Percentiles rank a stretch among this genome's conserved stretches.
phyloP scores from a whole-genome alignment of 2,888 invertebrate genomes.

The Pterostichus niger region DNA sequence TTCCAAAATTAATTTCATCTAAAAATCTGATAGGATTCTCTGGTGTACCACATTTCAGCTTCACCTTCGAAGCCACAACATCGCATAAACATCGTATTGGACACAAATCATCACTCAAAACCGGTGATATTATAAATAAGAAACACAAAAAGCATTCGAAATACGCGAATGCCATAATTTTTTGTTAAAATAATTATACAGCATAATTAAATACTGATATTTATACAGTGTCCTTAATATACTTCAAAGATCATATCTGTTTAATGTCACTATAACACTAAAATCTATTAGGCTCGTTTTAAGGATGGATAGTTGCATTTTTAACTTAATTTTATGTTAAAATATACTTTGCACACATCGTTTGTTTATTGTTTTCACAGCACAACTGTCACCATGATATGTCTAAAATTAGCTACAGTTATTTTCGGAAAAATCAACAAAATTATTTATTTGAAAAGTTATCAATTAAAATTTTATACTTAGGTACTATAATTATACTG shows the following conservation, averaged over 20 bases:
- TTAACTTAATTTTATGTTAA: constrained; percentile 41
- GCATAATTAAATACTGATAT: constrained; percentile 52
- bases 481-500: neutral
- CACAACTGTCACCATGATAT: constrained; percentile 52
- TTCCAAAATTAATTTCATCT: constrained; percentile 82
- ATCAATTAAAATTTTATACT: neutral
- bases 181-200: constrained; percentile 55
- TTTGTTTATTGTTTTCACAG: constrained; percentile 55
- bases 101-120: constrained; percentile 74
- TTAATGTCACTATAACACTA: constrained; percentile 50
- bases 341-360: constrained; percentile 25
- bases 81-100: constrained; percentile 81
- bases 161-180: constrained; percentile 63
- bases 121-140: constrained; percentile 54
- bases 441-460: constrained; percentile 4
- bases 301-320: constrained; percentile 54
- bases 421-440: constrained; percentile 18
- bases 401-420: constrained; percentile 41
- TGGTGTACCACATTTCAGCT: constrained; percentile 82
- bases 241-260: constrained; percentile 27
- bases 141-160: constrained; percentile 61
- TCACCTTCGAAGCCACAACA: constrained; percentile 79
- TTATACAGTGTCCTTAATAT: constrained; percentile 17
- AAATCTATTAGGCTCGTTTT: constrained; percentile 45
- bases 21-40: constrained; percentile 81